phyloP scores from a whole-genome alignment of 1,140 invertebrate genomes.

The Ceratina calcarata region DNA sequence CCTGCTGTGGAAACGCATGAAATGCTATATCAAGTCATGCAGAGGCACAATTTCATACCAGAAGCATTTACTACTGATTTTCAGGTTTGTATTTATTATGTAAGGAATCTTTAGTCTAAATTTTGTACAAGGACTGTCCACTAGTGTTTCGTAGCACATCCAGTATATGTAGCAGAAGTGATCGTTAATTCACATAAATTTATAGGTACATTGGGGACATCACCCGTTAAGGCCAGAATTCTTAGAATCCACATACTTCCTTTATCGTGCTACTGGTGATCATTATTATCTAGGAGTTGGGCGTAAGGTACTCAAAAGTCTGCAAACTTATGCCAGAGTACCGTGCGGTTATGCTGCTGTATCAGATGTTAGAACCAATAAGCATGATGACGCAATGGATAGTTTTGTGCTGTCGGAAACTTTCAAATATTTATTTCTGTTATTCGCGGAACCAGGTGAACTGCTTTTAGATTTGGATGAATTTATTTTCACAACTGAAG shows the following conservation, averaged over 20 bases:
- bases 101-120: no score
- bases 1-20: slow-evolving; percentile 98
- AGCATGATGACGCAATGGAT: slow-evolving; percentile 97
- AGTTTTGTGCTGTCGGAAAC: slow-evolving; percentile 99
- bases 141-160: no score
- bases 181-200: no score
- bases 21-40: slow-evolving; percentile 98
- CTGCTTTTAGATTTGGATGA: slow-evolving; percentile 95
- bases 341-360: slow-evolving; percentile 98
- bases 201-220: slow-evolving; percentile 97
- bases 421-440: slow-evolving; percentile 97
- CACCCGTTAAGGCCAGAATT: slow-evolving; percentile 98
- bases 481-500: slow-evolving; percentile 98
- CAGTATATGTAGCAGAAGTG: no score
- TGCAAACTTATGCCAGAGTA: slow-evolving; percentile 95
- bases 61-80: slow-evolving; percentile 98
- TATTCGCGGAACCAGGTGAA: slow-evolving; percentile 95
- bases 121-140: no score
- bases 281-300: slow-evolving; percentile 97
- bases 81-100: slow-evolving; percentile 81
- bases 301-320: slow-evolving; percentile 92
- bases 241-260: slow-evolving; percentile 98
- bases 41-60: slow-evolving; percentile 98
- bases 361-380: slow-evolving; percentile 94
- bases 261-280: slow-evolving; percentile 97